Evolutionary conservation across 2,888 invertebrate genomes (phyloP).

Genomic region (Plebejus melissa): DNA sequence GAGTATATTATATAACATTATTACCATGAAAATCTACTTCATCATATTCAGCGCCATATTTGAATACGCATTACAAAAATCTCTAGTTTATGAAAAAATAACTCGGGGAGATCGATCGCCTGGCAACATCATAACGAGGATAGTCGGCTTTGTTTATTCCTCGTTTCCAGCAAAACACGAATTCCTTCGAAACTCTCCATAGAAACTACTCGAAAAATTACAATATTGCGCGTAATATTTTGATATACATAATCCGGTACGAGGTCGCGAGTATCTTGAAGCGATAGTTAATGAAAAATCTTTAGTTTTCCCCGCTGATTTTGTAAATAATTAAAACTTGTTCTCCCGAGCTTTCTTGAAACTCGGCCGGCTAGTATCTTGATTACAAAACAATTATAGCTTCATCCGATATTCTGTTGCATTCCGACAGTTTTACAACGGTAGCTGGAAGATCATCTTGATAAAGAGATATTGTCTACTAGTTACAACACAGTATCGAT

Average conservation of each 20-base stretch:
- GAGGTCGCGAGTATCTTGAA: not conserved
- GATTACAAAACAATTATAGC: not conserved
- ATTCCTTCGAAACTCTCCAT: not conserved
- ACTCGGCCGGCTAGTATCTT: not conserved
- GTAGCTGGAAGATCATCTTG: not conserved
- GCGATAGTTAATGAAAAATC: slow-evolving; percentile 23
- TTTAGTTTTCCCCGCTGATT: slow-evolving; percentile 9
- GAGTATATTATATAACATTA: not conserved
- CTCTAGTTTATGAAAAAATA: slow-evolving; percentile 8
- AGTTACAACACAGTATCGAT: too few species aligned
- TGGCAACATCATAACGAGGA: not conserved
- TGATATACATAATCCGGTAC: not conserved
- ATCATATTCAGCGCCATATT: slow-evolving; percentile 4
- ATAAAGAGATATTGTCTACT: too few species aligned
- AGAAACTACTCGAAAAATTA: not conserved
- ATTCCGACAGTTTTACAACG: not conserved
- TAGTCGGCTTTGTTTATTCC: not conserved
- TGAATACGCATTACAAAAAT: slow-evolving; percentile 2
- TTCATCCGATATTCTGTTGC: not conserved
- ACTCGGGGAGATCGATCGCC: not conserved
- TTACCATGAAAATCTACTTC: slow-evolving; percentile 4
- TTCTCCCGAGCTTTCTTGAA: not conserved
- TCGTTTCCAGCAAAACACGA: not conserved
- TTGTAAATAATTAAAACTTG: slow-evolving; percentile 21
- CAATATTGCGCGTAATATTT: not conserved